A percentile compares a stretch with the other conserved stretches of the same genome.
phyloP scores from a whole-genome alignment of 92 coral and sea anemone genomes.

The Umimayanthus chanpuru region DNA sequence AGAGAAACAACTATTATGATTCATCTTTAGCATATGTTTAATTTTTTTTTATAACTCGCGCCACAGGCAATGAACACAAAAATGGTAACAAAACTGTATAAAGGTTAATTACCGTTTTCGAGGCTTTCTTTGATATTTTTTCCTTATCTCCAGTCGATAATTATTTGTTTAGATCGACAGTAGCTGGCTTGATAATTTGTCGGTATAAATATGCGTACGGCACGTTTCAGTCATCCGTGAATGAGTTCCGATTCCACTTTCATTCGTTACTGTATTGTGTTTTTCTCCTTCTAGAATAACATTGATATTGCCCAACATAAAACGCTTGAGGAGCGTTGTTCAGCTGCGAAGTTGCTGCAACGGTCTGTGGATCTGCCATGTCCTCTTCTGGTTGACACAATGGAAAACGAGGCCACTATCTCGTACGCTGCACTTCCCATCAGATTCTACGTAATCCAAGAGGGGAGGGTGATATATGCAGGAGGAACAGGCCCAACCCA shows the following conservation, averaged over 20 bases:
- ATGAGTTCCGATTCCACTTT: background rate
- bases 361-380: constrained; percentile 31
- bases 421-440: constrained; percentile 73
- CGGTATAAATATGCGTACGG: background rate
- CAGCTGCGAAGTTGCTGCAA: constrained; percentile 63
- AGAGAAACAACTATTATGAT: background rate
- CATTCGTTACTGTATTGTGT: background rate
- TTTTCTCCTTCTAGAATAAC: constrained; percentile 56
- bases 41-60: background rate
- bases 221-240: background rate
- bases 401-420: constrained; percentile 46
- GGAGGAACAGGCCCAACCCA: constrained; percentile 75
- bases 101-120: too few relatives aligned
- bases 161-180: constrained; percentile 24
- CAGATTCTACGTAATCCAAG: constrained; percentile 63
- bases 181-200: background rate
- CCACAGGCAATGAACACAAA: background rate
- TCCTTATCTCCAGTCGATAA: background rate
- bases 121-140: background rate
- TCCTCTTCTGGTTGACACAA: constrained; percentile 31
- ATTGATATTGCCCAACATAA: constrained; percentile 62
- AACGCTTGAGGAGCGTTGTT: constrained; percentile 63
- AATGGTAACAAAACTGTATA: too few relatives aligned
- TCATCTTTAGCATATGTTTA: too few relatives aligned
- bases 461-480: constrained; percentile 54